Percentiles rank a stretch among this genome's conserved stretches.
Conservation (phyloP, 2,888 invertebrate genomes). For the Lasioglossum malachurum region DNA sequence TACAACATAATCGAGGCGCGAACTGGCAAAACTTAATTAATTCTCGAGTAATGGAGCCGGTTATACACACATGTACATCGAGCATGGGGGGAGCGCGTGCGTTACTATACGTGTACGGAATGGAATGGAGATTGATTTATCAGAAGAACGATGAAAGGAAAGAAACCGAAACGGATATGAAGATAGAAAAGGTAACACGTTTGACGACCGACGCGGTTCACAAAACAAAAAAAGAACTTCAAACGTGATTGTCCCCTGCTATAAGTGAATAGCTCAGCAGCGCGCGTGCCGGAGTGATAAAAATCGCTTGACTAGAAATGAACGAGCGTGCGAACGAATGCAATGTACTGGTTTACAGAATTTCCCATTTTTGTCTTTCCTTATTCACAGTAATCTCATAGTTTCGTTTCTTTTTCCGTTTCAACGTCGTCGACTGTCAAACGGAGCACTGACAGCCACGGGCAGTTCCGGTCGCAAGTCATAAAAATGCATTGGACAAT, state of each 20-base stretch:
- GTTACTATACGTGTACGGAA: conserved; percentile 40
- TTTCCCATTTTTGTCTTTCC: conserved; percentile 42
- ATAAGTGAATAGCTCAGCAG: conserved; percentile 62
- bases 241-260: conserved; percentile 74
- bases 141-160: conserved; percentile 49
- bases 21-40: conserved; percentile 50
- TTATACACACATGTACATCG: conserved; percentile 53
- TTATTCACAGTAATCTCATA: conserved; percentile 49
- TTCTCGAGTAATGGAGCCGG: conserved; percentile 44
- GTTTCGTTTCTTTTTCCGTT: conserved; percentile 32
- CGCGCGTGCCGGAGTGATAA: conserved; percentile 70
- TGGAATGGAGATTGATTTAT: conserved; percentile 67
- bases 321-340: conserved; percentile 68
- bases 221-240: conserved; percentile 57
- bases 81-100: conserved; percentile 25
- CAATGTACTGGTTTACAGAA: conserved; percentile 41
- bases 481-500: background rate
- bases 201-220: conserved; percentile 52
- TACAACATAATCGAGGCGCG: conserved; percentile 62
- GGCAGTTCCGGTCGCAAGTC: conserved; percentile 1
- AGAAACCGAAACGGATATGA: conserved; percentile 32
- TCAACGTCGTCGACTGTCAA: conserved; percentile 28
- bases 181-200: conserved; percentile 7
- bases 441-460: conserved; percentile 23
- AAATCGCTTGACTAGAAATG: conserved; percentile 76